These are phyloP conservation scores for Wasmannia auropunctata DNA, from an alignment of 1,140 invertebrate genomes.

Conservation along the genomic window DNA sequence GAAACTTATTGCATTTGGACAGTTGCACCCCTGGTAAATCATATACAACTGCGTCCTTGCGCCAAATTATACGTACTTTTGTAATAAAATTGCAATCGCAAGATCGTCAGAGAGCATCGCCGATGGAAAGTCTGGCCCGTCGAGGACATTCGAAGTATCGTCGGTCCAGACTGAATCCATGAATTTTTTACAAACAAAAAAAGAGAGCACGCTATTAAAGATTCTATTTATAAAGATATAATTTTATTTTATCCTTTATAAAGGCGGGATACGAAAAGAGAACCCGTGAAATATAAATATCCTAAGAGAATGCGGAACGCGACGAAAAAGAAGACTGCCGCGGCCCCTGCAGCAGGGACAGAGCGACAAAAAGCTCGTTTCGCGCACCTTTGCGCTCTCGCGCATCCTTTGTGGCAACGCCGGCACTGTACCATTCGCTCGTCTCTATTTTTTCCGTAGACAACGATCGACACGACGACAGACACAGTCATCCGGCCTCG, in stretches of 20 bases:
- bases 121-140: background rate
- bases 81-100: background rate
- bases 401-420: conserved; percentile 7
- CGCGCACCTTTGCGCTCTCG: background rate
- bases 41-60: background rate
- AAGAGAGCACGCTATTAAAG: background rate
- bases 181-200: background rate
- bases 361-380: background rate
- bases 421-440: background rate
- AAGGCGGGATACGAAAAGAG: background rate
- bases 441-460: background rate
- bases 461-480: background rate
- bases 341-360: background rate
- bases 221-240: background rate
- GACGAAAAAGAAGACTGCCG: background rate
- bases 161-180: background rate
- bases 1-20: background rate
- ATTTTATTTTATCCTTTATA: background rate
- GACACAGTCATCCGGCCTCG: conserved; percentile 19
- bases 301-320: background rate
- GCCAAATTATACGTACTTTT: background rate
- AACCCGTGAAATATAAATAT: background rate
- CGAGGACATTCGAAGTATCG: background rate
- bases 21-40: too few species aligned
- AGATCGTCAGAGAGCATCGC: too few species aligned